Base-by-base conservation (phyloP, 2,797 vertebrate species). In the Pipistrellus nathusii region DNA sequence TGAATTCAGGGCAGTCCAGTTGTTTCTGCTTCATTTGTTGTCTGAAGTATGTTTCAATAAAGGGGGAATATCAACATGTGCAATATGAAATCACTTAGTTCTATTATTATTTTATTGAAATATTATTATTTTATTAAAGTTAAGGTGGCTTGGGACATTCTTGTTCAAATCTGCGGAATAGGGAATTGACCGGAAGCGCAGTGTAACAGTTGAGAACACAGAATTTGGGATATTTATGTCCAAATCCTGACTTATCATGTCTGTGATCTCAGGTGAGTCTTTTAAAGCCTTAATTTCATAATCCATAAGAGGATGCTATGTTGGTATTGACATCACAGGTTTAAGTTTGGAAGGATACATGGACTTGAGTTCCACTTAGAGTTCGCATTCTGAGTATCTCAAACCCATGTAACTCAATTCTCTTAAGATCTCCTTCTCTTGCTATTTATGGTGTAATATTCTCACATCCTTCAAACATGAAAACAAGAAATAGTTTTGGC, bases 21-120 rank as follows among this genome's bases (percentile, higher is more conserved):
- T 86, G 68, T 78, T 94, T 90, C 86, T 62, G n/a, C 84, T 66
- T 90, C 85, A 90, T 68, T 90, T 55, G 13, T 86, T 75, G 1
- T 38, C 27, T 20, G 35, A 89, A 72, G 3, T 57, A 35, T 64
- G 38, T 94, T 93, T 96, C 5, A 72, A 20, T 72, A 59, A 90
- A 83, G 14, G 41, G 68, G 5, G 73, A 2, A 2, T 23, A 64
- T 72, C 71, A 62, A 30, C 23, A 76, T 83, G 59, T 55, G 3
- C 4, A 55, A 44, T 72, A n/a, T 68, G 66, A 80, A 88, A 44
- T 68, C 62, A 73, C 18, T 72, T 72, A 80, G 27, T 72, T 87
- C 46, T 72, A 8, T 41, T 68, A 13, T 72, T 25, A 62, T 82
- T 68, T 77, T 82, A 38, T 88, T 53, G 38, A 85, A 85, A 44